These are phyloP conservation scores for Cyprinodon variegatus DNA, from an alignment of 2,113 vertebrate genomes.

Conservation along the genomic window DNA sequence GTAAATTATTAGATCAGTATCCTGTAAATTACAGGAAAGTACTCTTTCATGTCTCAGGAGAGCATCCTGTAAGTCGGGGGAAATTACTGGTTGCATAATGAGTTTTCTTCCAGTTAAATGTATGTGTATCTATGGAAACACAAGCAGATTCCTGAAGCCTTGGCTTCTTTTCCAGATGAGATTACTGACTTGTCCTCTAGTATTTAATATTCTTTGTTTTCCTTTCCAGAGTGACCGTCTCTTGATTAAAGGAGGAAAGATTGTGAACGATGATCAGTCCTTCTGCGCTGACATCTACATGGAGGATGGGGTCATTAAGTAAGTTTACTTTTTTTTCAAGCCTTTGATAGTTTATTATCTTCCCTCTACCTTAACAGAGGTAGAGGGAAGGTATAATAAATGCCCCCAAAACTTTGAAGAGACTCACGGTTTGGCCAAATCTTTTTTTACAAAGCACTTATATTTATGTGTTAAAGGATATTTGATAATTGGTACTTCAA, in stretches of 20 bases:
- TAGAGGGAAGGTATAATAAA: too few relatives aligned
- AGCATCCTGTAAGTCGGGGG: neutral
- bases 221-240: constrained; percentile 91
- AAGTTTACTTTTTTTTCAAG: constrained; percentile 68
- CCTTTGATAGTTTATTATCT: neutral
- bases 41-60: neutral
- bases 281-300: constrained; percentile 98
- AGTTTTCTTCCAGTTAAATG: constrained; percentile 7
- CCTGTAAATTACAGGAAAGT: too few relatives aligned
- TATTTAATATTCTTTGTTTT: constrained; percentile 8
- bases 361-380: too few relatives aligned
- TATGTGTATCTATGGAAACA: constrained; percentile 6
- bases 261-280: constrained; percentile 99
- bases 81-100: neutral
- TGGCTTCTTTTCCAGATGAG: neutral
- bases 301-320: constrained; percentile 99
- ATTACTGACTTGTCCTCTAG: neutral
- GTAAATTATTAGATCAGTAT: neutral
- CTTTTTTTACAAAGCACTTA: too few relatives aligned
- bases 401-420: too few relatives aligned
- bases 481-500: too few relatives aligned
- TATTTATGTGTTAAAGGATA: too few relatives aligned
- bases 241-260: constrained; percentile 97
- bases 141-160: constrained; percentile 5
- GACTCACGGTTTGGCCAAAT: too few relatives aligned